Conservation (phyloP, 1,140 invertebrate species). For the Oscheius sp. region DNA sequence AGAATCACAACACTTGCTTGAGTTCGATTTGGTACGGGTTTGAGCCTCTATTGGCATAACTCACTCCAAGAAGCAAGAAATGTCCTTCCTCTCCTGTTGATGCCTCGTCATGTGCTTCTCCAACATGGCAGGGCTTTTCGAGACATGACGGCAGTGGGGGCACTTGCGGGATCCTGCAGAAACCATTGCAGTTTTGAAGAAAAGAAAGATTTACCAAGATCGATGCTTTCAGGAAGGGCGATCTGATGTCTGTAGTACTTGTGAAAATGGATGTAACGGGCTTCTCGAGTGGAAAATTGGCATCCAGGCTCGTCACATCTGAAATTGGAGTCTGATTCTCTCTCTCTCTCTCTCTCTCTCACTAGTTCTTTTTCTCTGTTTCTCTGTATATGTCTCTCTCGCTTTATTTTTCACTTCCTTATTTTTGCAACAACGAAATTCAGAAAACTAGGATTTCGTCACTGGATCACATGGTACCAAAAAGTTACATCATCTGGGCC, state of each 20-base stretch:
- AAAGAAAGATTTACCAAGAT: constrained; percentile 45
- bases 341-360: not conserved
- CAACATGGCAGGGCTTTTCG: constrained; percentile 43
- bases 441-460: too few relatives aligned
- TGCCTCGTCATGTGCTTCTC: constrained; percentile 40
- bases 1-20: too few relatives aligned
- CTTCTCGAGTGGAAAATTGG: constrained; percentile 55
- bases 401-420: too few relatives aligned
- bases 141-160: constrained; percentile 39
- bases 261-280: constrained; percentile 59
- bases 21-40: too few relatives aligned
- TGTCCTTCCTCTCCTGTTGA: too few relatives aligned
- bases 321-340: constrained; percentile 48
- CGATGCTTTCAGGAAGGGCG: constrained; percentile 54
- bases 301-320: constrained; percentile 52
- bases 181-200: not conserved
- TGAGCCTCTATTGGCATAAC: too few relatives aligned
- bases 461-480: too few relatives aligned
- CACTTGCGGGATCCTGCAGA: constrained; percentile 36
- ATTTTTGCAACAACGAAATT: too few relatives aligned
- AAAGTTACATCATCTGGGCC: too few relatives aligned
- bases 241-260: constrained; percentile 60
- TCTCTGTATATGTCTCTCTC: too few relatives aligned
- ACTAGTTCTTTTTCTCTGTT: not conserved
- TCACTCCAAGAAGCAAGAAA: too few relatives aligned